Conservation (phyloP, 2,113 vertebrate genomes). For the Lampris megalopsis region DNA sequence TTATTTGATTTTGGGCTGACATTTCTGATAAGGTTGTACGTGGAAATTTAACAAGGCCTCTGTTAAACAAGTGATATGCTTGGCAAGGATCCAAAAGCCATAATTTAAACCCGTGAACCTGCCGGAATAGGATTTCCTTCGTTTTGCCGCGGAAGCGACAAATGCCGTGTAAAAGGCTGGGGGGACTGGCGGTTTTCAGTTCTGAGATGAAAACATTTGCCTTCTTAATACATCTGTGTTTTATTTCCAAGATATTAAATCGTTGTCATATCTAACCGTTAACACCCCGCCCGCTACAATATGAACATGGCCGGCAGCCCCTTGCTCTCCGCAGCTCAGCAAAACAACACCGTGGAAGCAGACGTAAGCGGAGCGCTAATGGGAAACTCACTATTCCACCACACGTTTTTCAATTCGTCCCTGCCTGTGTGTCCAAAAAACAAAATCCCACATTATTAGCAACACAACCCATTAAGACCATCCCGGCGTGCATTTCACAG, state of each 20-base stretch:
- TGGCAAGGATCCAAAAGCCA: conserved; percentile 41
- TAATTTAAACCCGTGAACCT: conserved; percentile 58
- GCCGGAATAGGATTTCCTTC: conserved; percentile 54
- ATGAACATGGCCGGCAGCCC: conserved; percentile 54
- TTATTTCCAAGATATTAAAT: conserved; percentile 63
- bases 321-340: conserved; percentile 39
- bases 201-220: conserved; percentile 52
- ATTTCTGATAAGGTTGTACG: conserved; percentile 51
- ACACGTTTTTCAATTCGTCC: conserved; percentile 23
- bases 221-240: conserved; percentile 68
- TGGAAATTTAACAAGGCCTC: conserved; percentile 46
- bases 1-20: conserved; percentile 16
- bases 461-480: conserved; percentile 20
- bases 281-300: conserved; percentile 54
- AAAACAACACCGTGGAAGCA: conserved; percentile 41
- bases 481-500: conserved; percentile 1
- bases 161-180: conserved; percentile 66
- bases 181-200: conserved; percentile 33
- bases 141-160: conserved; percentile 57
- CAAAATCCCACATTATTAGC: conserved; percentile 44
- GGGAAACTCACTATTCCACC: conserved; percentile 42
- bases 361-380: conserved; percentile 26
- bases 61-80: conserved; percentile 47
- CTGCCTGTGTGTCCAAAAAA: conserved; percentile 22
- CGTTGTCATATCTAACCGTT: conserved; percentile 44